These are phyloP conservation scores for Lampropteryx suffumata DNA, from an alignment of 2,888 invertebrate species.

Conservation along the genomic window DNA sequence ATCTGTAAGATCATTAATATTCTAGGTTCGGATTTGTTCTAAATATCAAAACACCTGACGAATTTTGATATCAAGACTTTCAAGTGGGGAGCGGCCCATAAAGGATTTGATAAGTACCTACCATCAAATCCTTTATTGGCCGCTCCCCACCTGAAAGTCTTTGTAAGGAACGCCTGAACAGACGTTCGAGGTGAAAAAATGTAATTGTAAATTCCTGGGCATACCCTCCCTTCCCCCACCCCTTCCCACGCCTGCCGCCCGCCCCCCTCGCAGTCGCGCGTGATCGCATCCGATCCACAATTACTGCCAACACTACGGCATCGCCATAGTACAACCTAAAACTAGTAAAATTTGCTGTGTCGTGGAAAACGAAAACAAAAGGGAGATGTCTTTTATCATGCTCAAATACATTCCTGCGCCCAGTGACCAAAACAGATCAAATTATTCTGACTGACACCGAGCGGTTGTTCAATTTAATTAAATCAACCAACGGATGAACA, in stretches of 20 bases:
- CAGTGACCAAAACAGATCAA: not conserved
- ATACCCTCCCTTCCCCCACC: slow-evolving; percentile 5
- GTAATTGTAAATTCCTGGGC: slow-evolving; percentile 30
- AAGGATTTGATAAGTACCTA: slow-evolving; percentile 12
- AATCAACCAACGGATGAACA: not conserved
- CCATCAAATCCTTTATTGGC: slow-evolving; percentile 12
- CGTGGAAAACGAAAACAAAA: not conserved
- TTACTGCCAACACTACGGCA: slow-evolving; percentile 10
- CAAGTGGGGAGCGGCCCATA: too few species aligned
- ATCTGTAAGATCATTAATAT: too few species aligned
- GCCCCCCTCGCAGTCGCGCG: slow-evolving; percentile 9
- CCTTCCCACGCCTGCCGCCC: not conserved
- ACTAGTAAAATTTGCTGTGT: too few species aligned
- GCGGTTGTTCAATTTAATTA: not conserved
- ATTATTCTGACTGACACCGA: not conserved
- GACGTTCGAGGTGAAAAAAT: slow-evolving; percentile 28
- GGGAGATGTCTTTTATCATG: too few species aligned
- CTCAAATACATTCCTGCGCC: too few species aligned
- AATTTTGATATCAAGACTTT: too few species aligned
- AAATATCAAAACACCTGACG: not conserved
- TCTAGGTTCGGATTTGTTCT: not conserved
- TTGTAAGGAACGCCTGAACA: slow-evolving; percentile 13
- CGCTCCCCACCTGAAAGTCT: slow-evolving; percentile 9
- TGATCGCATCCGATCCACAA: slow-evolving; percentile 18
- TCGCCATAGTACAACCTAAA: not conserved